Conservation (phyloP, 2,797 vertebrate genomes). For the Scolopax bukidnonensis region DNA sequence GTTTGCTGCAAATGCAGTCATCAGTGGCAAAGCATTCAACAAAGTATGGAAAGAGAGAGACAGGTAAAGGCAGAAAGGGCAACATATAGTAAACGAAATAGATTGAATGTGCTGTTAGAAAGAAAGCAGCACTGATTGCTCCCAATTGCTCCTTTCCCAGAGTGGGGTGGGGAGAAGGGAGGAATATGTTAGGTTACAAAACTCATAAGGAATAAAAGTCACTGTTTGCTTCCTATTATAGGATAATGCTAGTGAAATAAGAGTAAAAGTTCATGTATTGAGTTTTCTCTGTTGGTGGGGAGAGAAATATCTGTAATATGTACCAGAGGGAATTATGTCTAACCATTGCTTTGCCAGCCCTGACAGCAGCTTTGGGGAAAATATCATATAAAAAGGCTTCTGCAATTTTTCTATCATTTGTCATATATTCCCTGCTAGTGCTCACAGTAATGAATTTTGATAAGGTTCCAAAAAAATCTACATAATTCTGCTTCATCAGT, state of each 20-base stretch:
- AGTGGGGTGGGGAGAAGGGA: background rate
- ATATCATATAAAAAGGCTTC: background rate
- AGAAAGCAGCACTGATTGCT: background rate
- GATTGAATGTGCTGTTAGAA: background rate
- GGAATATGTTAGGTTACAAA: background rate
- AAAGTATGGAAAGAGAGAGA: background rate
- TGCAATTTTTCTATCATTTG: background rate
- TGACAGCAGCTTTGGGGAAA: background rate
- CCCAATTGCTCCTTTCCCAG: background rate
- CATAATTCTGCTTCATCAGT: background rate
- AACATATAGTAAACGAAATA: background rate
- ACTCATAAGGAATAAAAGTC: background rate
- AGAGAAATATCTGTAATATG: background rate
- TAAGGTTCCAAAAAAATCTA: slow-evolving; percentile 19
- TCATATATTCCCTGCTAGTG: background rate
- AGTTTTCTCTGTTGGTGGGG: background rate
- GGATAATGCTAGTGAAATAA: background rate
- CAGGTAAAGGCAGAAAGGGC: slow-evolving; percentile 14
- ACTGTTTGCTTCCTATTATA: background rate
- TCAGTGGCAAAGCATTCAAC: background rate
- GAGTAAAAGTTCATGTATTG: background rate
- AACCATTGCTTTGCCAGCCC: background rate
- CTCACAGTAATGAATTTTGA: background rate
- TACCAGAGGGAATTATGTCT: background rate
- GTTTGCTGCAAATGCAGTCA: slow-evolving; percentile 45